Base-by-base conservation (phyloP, 2,797 vertebrate genomes). In the Spizella passerina region DNA sequence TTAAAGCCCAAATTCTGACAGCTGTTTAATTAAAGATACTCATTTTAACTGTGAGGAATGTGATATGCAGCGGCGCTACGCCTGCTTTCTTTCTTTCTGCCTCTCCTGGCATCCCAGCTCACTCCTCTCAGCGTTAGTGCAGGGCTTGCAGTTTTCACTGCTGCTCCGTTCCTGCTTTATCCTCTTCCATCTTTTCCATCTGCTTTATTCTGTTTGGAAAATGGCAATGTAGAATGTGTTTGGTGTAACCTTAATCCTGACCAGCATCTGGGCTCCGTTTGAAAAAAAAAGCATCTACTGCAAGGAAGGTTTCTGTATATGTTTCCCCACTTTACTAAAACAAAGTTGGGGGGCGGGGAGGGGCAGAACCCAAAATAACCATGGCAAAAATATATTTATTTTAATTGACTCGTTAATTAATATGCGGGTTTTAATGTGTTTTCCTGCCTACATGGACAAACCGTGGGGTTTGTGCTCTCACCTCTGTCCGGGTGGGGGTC, bases 211-310 rank as follows among this genome's bases (percentile, higher is more conserved):
- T 97, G 94, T 97, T 97, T 97, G 96, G 96, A 97, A 98, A 97
- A 97, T 97, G 96, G 93, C 94, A 96, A 86, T 94, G 81, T 96
- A 97, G 94, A 97, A 96, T 97, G 96, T 94, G 94, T 96, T 97
- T 98, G 96, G 87, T 97, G 96, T 97, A 97, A 97, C 93, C 93
- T 96, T 97, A 97, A 97, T 97, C 95, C 96, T 97, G 96, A 92
- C 91, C 95, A 96, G 95, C 82, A 95, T 97, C 95, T 97, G 93
- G 95, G 91, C 93, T 96, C 77, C 82, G 75, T 93, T 95, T 92
- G 34, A 66, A 82, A 89, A 94, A 95, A 75, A 52, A 53, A 47
- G 53, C 81, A 82, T 96, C 83, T 78, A 90, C 86, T 71, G 90
- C 82, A 88, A 94, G 87, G 46, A 85, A 92, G 93, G 92, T 91